Evolutionary conservation across 2,797 vertebrate genomes (phyloP), one percentile per base, ranked within the genome.

Genomic region (Anomalospiza imberbis): DNA sequence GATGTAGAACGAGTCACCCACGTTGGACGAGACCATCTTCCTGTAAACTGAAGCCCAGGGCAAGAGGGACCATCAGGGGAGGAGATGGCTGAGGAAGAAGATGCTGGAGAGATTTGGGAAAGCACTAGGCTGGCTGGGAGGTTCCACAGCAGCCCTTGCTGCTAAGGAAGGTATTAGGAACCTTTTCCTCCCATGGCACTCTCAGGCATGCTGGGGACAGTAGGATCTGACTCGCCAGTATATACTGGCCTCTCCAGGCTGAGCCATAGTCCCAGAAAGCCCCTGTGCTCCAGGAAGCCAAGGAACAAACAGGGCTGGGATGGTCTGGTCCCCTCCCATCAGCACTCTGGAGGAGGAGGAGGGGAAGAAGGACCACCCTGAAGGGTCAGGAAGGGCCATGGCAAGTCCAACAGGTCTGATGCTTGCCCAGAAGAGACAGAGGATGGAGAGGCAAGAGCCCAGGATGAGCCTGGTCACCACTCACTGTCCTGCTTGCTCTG

Each of bases 401-500:
- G 42, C 53, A 81, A 61, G 53, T 54, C 53, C 34, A 54, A 65
- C 54, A 79, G 28, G 32, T 57, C 54, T 32, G 32, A 25, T 29
- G 32, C 65, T 62, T 44, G 61, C 80, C 68, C 28, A 76, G 66
- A 68, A 83, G 34, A 79, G 71, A 63, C 28, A 68, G n/a, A 77
- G 42, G 28, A 58, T 50, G 42, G 47, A 79, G 55, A 77, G 6
- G 61, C 75, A 72, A 0, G 4, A 86, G 73, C 50, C 47, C 21
- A 54, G 66, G 34, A 24, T n/a, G 38, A 48, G 6, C 13, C 54
- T 11, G 5, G 62, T 58, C 4, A 8, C 26, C 70, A 99, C 99
- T 99, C 96, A 99, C 99, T 97, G 97, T 99, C 98, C 96, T 98
- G 99, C 96, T 99, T 99, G 93, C 97, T 97, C 97, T 99, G 99